A percentile compares a stretch with the other conserved stretches of the same genome.
Conservation (phyloP, 2,113 vertebrate species). For the Porphyrio hochstetteri region DNA sequence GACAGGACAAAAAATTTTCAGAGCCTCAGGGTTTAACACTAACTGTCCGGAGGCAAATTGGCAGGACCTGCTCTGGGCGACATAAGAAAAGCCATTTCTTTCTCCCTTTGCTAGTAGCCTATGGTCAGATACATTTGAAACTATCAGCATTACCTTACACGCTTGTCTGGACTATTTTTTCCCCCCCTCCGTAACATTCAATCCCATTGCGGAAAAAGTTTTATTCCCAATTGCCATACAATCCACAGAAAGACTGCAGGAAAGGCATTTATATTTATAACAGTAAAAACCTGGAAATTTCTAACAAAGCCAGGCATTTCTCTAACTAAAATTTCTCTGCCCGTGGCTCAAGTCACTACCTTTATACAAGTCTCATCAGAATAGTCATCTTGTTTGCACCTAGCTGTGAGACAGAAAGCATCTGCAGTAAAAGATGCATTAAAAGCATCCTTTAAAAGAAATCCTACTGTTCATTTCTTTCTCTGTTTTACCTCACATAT, state of each 20-base stretch:
- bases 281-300: background rate
- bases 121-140: background rate
- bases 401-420: slow-evolving; percentile 8
- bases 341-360: background rate
- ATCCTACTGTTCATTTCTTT: background rate
- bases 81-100: background rate
- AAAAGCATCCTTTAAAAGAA: slow-evolving; percentile 24
- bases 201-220: background rate
- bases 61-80: background rate
- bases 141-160: background rate
- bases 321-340: slow-evolving; percentile 34
- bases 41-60: background rate
- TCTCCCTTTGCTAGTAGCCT: background rate
- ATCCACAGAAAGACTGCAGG: background rate
- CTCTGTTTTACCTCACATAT: background rate
- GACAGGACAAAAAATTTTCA: background rate
- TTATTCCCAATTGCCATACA: background rate
- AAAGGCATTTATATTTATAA: background rate
- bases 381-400: background rate
- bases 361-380: background rate
- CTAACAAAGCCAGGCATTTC: background rate
- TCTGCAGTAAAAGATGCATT: background rate
- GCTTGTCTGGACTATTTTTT: background rate
- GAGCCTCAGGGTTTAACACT: background rate
- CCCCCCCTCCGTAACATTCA: background rate